phyloP scores from a whole-genome alignment of 2,797 vertebrate genomes.

The Urosaurus nigricauda region DNA sequence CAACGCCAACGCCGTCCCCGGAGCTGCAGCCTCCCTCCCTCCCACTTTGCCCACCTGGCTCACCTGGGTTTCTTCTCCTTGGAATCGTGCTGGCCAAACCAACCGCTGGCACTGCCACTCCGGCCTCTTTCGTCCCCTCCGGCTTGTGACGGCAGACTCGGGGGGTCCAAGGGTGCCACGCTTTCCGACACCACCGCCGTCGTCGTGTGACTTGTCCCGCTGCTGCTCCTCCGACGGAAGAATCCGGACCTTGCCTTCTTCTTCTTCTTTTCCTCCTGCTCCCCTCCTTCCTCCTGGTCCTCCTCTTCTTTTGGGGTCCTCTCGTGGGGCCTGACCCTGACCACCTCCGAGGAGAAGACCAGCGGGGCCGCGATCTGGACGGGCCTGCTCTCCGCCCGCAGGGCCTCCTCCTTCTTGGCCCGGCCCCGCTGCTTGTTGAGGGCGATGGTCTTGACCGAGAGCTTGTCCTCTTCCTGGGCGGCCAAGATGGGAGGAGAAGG shows the following conservation, averaged over 20 bases:
- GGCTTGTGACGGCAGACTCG: background rate
- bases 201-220: conserved; percentile 71
- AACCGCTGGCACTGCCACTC: conserved; percentile 78
- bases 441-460: conserved; percentile 59
- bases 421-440: conserved; percentile 75
- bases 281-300: background rate
- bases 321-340: conserved; percentile 62
- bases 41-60: conserved; percentile 56
- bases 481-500: conserved; percentile 79
- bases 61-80: conserved; percentile 92
- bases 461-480: conserved; percentile 78
- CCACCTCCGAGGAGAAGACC: conserved; percentile 56
- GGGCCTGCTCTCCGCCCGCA: conserved; percentile 60
- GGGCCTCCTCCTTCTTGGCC: conserved; percentile 64
- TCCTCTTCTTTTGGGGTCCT: conserved; percentile 68
- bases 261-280: conserved; percentile 74
- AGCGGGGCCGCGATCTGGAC: conserved; percentile 68
- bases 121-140: conserved; percentile 82
- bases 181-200: conserved; percentile 29
- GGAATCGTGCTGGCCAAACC: conserved; percentile 90
- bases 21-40: fast-evolving
- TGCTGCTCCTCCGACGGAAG: conserved; percentile 80
- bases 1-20: background rate
- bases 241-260: conserved; percentile 82
- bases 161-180: conserved; percentile 41